Base-by-base conservation (phyloP, 2,113 vertebrate species). In the Morone chrysops region DNA sequence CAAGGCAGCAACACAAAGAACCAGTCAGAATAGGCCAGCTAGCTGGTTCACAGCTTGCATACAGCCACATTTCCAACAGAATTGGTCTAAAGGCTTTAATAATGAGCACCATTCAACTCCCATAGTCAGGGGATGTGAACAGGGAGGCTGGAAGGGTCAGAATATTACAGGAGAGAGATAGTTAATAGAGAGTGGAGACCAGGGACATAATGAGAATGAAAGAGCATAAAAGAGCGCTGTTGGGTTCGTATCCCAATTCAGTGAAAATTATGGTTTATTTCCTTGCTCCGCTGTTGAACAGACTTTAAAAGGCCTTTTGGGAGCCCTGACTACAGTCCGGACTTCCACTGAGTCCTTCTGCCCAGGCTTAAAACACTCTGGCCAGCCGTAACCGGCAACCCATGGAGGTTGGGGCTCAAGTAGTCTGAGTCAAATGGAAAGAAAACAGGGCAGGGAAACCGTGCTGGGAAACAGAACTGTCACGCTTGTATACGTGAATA, bases 81-180 rank as follows among this genome's bases (percentile, higher is more conserved):
- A 66, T 25, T 65, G 78, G 84, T 89, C 70, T 89, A 78, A 90
- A 90, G 89, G 71, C 78, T 60, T 77, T 70, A 67, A 75, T 90
- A 89, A 90, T 87, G 86, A 90, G 86, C 70, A 63, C 75, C 75
- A 82, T 87, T 91, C 82, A 89, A 65, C 67, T 80, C 51, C 63
- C 68, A 51, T 54, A 77, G 81, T 83, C 87, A 75, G 62, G 74
- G 78, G 78, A 81, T 75, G 68, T 81, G 68, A 69, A 76, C 65
- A 45, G 48, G 82, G 80, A 71, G 76, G 66, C 78, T 74, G 69
- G 59, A 83, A 75, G 79, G 56, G 82, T 85, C 60, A 45, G 78
- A 70, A 82, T 74, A 71, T 86, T 74, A 75, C 31, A 50, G 67
- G 25, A 76, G 45, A 76, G 70, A 66, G 79, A 87, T 16, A 60